Conservation (phyloP, 2,797 vertebrate genomes). For the Bufotes viridis region DNA sequence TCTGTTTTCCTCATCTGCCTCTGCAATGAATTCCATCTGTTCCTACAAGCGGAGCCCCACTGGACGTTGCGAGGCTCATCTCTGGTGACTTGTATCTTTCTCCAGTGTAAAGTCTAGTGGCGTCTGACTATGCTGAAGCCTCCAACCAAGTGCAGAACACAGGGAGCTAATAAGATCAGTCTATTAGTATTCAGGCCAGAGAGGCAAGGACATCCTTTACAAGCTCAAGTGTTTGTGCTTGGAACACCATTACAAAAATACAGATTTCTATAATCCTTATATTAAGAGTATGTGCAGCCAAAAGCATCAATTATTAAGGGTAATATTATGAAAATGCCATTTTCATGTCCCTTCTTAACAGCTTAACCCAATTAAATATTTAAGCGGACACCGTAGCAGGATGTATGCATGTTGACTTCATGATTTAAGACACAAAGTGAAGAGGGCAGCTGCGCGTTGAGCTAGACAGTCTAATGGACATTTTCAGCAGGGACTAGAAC, state of each 20-base stretch:
- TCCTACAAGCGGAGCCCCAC: neutral
- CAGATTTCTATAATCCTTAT: conserved; percentile 35
- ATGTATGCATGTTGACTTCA: conserved; percentile 12
- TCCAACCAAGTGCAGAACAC: conserved; percentile 10
- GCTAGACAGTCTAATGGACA: neutral
- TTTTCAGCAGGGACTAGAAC: neutral
- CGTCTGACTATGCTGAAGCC: neutral
- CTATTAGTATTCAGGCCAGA: conserved; percentile 40
- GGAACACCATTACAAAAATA: conserved; percentile 28
- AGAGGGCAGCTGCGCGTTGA: neutral
- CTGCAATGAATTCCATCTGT: conserved; percentile 16
- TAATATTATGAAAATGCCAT: conserved; percentile 34
- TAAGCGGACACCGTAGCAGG: conserved; percentile 21
- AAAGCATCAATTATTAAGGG: conserved; percentile 34
- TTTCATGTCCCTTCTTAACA: conserved; percentile 38
- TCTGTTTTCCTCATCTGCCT: neutral
- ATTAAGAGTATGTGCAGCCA: conserved; percentile 24
- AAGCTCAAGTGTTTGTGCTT: conserved; percentile 47
- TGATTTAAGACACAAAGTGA: neutral
- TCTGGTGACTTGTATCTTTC: neutral
- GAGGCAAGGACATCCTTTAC: conserved; percentile 34
- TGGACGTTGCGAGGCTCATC: neutral
- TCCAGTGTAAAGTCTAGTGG: neutral
- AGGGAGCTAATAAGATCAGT: conserved; percentile 27
- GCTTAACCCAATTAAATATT: conserved; percentile 47